These are phyloP conservation scores for Atta texana DNA, from an alignment of 1,140 invertebrate species.

Conservation along the genomic window DNA sequence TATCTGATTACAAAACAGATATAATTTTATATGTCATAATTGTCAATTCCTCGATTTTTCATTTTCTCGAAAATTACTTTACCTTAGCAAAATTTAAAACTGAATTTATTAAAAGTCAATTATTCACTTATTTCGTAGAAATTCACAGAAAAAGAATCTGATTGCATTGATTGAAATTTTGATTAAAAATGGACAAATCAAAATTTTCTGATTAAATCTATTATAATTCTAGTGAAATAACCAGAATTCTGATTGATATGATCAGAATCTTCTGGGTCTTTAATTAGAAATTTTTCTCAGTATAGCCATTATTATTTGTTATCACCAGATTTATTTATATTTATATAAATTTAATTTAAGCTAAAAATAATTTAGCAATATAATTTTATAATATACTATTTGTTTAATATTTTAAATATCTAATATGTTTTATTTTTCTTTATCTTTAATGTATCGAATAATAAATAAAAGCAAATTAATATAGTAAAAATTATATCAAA, in stretches of 20 bases:
- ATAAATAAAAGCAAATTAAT: background rate
- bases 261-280: no score
- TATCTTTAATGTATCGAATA: background rate
- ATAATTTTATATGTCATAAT: constrained; percentile 6
- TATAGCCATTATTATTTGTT: background rate
- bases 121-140: background rate
- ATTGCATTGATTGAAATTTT: no score
- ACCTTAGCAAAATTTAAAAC: background rate
- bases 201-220: no score
- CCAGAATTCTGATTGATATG: no score
- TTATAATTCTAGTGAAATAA: no score
- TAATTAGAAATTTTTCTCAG: no score
- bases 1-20: background rate
- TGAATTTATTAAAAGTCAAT: background rate
- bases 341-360: background rate
- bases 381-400: background rate
- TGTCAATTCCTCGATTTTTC: background rate
- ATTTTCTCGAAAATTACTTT: background rate
- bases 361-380: background rate
- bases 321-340: background rate
- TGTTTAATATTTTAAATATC: background rate
- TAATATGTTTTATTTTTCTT: no score
- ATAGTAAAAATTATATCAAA: background rate
- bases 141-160: background rate
- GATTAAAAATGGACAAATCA: no score